Base-by-base conservation (phyloP, 2,113 vertebrate genomes). In the Tyrannus savana region DNA sequence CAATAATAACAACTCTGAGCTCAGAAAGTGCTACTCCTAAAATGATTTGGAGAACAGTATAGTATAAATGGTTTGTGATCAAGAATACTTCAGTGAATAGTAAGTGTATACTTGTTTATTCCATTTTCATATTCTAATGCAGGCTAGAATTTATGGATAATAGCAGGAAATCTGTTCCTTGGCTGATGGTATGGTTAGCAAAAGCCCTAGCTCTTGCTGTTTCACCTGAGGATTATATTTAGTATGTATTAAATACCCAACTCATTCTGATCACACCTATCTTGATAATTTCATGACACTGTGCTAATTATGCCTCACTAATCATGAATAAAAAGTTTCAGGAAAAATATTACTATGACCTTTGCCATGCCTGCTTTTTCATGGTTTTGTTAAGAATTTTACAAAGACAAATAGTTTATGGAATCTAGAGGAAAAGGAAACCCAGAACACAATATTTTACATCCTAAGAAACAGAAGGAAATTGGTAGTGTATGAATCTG, bases 211-310 rank as follows among this genome's bases (percentile, higher is more conserved):
- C 37, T 84, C 69, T 84, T 81, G 44, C 37, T 91, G 4, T 88
- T 96, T 84, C 28, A 86, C 37, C 60, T 78, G 23, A 86, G 30
- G 60, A 84, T 88, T 93, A 73, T 76, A 76, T 71, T 91, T 85
- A 72, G 55, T 24, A 39, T 74, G 6, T 64, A 64, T 84, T 90
- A 87, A 95, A 87, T 42, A 90, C n/a, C 9, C 53, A 88, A 22
- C 27, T 84, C 44, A 66, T 77, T 91, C 53, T 93, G 10, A 77
- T 69, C 35, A 87, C n/a, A 77, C 6, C 14, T 84, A 27, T 69
- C n/a, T 63, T 53, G 19, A 82, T 55, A 74, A 73, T 47, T 79
- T 75, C 73, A 71, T 85, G 67, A 79, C 59, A 60, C 19, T 58
- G 7, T 55, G 25, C 37, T 74, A 82, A 89, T 93, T 80, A 59